Evolutionary conservation across 2,797 vertebrate species (phyloP).

Genomic region (Channallabes apus): DNA sequence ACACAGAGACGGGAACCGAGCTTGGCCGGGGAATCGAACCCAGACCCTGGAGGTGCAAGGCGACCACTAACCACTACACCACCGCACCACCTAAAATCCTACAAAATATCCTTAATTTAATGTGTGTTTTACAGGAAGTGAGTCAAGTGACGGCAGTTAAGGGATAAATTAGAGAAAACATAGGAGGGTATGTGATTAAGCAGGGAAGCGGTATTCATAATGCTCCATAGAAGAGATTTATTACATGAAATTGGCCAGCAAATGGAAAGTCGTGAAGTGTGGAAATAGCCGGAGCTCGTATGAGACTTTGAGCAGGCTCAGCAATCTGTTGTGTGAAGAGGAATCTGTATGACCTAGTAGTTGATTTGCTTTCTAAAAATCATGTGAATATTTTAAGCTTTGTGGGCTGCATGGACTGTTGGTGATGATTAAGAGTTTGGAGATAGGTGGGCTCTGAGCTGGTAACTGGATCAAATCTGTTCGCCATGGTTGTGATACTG

Average conservation of each 20-base stretch:
- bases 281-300: neutral
- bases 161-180: neutral
- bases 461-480: neutral
- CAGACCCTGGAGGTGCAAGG: too few species aligned
- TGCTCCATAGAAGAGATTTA: neutral
- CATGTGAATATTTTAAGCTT: neutral
- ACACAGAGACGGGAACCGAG: too few species aligned
- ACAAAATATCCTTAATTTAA: neutral
- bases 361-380: neutral
- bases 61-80: too few species aligned
- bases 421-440: neutral
- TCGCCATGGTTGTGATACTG: neutral
- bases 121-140: neutral
- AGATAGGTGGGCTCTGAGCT: neutral
- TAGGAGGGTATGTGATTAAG: neutral
- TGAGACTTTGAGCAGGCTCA: neutral
- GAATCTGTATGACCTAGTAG: neutral
- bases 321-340: neutral
- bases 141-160: neutral
- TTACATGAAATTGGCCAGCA: too few species aligned
- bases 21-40: too few species aligned
- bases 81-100: too few species aligned
- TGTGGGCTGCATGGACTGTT: neutral
- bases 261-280: neutral
- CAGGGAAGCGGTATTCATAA: neutral